Evolutionary conservation across 2,888 invertebrate genomes (phyloP).

Genomic region (Zygothrica quintamaculata): DNA sequence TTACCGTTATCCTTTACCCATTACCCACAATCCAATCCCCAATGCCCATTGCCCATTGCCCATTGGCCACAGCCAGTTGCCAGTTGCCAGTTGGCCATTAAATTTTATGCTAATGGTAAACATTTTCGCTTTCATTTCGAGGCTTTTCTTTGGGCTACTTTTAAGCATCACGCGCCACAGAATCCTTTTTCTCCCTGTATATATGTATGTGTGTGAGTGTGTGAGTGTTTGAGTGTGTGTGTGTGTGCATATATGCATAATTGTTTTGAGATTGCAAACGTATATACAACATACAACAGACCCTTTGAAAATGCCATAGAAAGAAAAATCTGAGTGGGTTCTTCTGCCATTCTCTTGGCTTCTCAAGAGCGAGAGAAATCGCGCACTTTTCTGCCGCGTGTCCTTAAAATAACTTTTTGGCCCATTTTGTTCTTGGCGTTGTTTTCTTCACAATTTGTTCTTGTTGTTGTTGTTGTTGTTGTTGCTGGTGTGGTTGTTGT

Average conservation of each 20-base stretch:
- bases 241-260: slow-evolving; percentile 78
- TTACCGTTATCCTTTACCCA: slow-evolving; percentile 17
- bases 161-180: slow-evolving; percentile 74
- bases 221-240: slow-evolving; percentile 71
- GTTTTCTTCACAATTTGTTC: slow-evolving; percentile 53
- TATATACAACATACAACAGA: slow-evolving; percentile 6
- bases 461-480: slow-evolving; percentile 9
- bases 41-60: slow-evolving; percentile 31
- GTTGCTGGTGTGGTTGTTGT: slow-evolving; percentile 28
- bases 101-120: slow-evolving; percentile 77
- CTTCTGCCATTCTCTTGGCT: slow-evolving; percentile 35
- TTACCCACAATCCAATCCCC: slow-evolving; percentile 2
- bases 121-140: slow-evolving; percentile 74
- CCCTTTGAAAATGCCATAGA: not conserved
- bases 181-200: slow-evolving; percentile 48
- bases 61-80: slow-evolving; percentile 7
- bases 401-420: slow-evolving; percentile 81
- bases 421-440: slow-evolving; percentile 72
- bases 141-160: slow-evolving; percentile 68
- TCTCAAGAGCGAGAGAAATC: slow-evolving; percentile 34
- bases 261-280: slow-evolving; percentile 73
- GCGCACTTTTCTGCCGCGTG: slow-evolving; percentile 50
- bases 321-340: slow-evolving; percentile 12
- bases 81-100: slow-evolving; percentile 62
- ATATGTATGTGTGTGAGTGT: slow-evolving; percentile 20